Evolutionary conservation across 2,797 vertebrate genomes (phyloP).

Genomic region (Momotus momota): DNA sequence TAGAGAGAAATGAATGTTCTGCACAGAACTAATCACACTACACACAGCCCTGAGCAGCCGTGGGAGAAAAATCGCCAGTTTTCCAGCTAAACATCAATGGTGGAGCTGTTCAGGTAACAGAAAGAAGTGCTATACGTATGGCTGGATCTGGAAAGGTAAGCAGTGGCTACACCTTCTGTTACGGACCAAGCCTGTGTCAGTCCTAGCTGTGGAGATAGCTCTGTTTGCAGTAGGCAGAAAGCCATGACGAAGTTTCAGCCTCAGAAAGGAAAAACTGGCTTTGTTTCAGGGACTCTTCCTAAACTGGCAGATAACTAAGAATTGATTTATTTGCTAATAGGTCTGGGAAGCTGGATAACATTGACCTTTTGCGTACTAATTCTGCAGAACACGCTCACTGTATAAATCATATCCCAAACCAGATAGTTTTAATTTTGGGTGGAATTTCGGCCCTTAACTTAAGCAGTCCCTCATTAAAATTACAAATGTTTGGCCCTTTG

Average conservation of each 20-base stretch:
- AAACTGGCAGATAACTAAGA: not conserved
- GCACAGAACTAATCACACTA: not conserved
- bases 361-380: not conserved
- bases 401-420: not conserved
- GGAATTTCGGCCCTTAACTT: not conserved
- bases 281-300: not conserved
- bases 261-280: not conserved
- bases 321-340: conserved; percentile 7
- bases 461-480: not conserved
- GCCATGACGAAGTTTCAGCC: not conserved
- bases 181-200: rapidly evolving
- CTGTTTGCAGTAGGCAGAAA: not conserved
- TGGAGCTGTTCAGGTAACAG: not conserved
- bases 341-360: not conserved
- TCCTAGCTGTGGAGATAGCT: not conserved
- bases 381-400: not conserved
- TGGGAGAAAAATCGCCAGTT: not conserved
- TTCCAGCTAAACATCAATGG: not conserved
- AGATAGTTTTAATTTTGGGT: not conserved
- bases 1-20: not conserved
- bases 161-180: not conserved
- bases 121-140: rapidly evolving
- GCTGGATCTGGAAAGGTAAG: not conserved
- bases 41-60: not conserved
- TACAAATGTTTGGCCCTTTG: rapidly evolving